A percentile compares a stretch with the other conserved stretches of the same genome.
These are phyloP conservation scores for Dermochelys coriacea DNA, from an alignment of 2,797 vertebrate genomes.

Conservation along the genomic window DNA sequence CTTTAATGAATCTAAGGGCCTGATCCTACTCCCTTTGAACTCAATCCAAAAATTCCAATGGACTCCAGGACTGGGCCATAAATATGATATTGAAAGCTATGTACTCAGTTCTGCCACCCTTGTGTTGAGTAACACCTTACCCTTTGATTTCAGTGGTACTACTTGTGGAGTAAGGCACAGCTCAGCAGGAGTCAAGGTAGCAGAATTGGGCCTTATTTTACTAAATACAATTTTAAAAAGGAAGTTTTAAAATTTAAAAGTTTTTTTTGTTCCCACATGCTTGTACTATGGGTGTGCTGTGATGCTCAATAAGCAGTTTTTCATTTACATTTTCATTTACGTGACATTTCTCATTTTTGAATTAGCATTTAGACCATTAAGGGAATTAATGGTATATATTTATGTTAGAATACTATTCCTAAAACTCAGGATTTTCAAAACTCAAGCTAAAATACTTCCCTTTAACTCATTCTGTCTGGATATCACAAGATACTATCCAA, in stretches of 20 bases:
- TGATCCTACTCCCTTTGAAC: background rate
- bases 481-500: background rate
- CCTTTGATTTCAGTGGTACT: background rate
- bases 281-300: background rate
- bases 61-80: background rate
- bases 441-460: background rate
- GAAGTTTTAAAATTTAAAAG: background rate
- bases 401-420: background rate
- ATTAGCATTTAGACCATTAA: background rate
- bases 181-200: background rate
- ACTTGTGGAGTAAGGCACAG: accelerated
- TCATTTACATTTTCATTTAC: background rate
- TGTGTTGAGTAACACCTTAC: background rate
- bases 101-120: background rate
- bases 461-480: background rate
- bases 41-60: background rate
- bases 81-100: constrained; percentile 13
- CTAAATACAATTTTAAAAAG: background rate
- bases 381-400: background rate
- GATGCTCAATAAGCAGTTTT: background rate
- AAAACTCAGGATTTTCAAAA: background rate
- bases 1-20: background rate
- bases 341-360: background rate
- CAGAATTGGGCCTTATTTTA: background rate
- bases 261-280: background rate